These are phyloP conservation scores for Psilopogon haemacephalus DNA, from an alignment of 2,113 vertebrate species.

Conservation along the genomic window DNA sequence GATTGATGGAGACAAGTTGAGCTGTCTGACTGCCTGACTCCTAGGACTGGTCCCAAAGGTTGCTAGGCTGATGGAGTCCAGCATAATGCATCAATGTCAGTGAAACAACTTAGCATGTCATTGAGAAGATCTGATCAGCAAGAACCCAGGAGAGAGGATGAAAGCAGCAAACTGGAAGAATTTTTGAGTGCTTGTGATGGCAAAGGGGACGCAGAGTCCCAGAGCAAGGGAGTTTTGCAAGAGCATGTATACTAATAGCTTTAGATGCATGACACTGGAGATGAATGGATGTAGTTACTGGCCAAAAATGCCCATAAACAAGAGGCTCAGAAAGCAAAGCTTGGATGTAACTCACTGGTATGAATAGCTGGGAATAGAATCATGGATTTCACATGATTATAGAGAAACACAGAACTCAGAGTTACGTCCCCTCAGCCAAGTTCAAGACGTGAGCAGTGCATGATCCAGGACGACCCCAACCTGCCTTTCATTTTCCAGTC, in stretches of 20 bases:
- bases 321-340: slow-evolving; percentile 11
- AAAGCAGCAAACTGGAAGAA: slow-evolving; percentile 55
- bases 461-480: rapidly evolving
- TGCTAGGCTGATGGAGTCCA: slow-evolving; percentile 50
- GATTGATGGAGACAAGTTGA: slow-evolving; percentile 72
- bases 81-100: slow-evolving; percentile 65
- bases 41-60: slow-evolving; percentile 64
- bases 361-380: slow-evolving; percentile 27
- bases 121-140: slow-evolving; percentile 52
- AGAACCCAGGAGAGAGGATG: slow-evolving; percentile 29
- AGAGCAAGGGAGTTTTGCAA: slow-evolving; percentile 39
- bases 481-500: slow-evolving; percentile 4
- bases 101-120: slow-evolving; percentile 57
- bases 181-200: slow-evolving; percentile 59
- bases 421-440: neutral
- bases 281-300: slow-evolving; percentile 3
- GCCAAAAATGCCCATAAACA: neutral
- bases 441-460: neutral
- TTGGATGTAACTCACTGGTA: neutral
- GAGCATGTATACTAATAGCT: slow-evolving; percentile 22
- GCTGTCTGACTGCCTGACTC: slow-evolving; percentile 57
- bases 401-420: neutral
- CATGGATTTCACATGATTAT: neutral
- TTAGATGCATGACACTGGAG: slow-evolving; percentile 13
- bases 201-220: slow-evolving; percentile 32